Percentiles rank a stretch among this genome's conserved stretches.
Evolutionary conservation across 1,140 invertebrate species (phyloP).

Genomic region (Euura saliciscinereae): DNA sequence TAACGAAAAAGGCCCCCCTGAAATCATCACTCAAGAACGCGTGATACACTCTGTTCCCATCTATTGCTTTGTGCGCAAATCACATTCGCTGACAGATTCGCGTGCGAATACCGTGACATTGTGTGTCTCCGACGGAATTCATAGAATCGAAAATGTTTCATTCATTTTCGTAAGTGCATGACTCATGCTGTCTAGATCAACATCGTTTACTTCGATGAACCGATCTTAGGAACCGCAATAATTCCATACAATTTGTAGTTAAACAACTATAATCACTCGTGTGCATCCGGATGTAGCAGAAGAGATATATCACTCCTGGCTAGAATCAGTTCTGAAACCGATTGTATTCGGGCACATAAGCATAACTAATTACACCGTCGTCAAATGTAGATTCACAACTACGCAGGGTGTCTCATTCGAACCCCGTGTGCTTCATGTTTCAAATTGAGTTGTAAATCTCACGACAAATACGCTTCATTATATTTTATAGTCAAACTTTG

Average conservation of each 20-base stretch:
- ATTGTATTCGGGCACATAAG: neutral
- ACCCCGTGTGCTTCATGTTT: neutral
- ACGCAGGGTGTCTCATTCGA: neutral
- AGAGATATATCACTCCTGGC: no score
- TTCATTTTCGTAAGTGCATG: no score
- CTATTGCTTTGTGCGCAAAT: neutral
- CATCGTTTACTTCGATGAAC: no score
- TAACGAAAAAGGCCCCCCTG: neutral
- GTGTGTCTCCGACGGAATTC: no score
- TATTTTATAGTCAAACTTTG: neutral
- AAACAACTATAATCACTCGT: no score
- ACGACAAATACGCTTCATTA: neutral
- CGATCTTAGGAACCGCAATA: no score
- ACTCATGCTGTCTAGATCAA: no score
- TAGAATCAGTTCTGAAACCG: no score
- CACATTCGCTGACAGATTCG: neutral
- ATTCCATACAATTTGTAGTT: no score
- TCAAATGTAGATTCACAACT: neutral
- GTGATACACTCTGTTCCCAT: neutral
- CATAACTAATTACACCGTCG: neutral
- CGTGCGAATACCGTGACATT: no score
- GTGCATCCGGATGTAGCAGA: no score
- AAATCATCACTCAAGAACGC: neutral
- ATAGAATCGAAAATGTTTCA: no score
- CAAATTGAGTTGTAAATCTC: neutral